Conservation (phyloP, 2,888 invertebrate species). For the Elmis aenea region DNA sequence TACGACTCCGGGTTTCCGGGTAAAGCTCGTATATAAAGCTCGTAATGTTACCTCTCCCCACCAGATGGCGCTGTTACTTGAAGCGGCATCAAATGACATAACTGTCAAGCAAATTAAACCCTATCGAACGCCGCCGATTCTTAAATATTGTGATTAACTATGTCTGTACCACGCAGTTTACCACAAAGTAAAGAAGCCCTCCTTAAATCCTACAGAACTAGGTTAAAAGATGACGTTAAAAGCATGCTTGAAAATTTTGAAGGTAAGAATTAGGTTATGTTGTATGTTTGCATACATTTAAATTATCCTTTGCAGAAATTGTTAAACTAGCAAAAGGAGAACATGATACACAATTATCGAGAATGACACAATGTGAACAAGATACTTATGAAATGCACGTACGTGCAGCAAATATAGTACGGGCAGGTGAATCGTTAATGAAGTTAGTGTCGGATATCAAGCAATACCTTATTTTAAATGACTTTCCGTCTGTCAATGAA, state of each 20-base stretch:
- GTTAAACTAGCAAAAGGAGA: conserved; percentile 85
- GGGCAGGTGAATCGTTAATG: conserved; percentile 95
- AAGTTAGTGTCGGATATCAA: conserved; percentile 97
- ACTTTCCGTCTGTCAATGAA: conserved; percentile 97
- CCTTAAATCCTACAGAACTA: conserved; percentile 88
- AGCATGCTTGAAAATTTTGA: conserved; percentile 97
- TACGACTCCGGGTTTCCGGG: too few species aligned
- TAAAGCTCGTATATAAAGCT: too few species aligned
- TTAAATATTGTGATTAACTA: too few species aligned
- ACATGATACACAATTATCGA: conserved; percentile 82
- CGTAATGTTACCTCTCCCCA: too few species aligned
- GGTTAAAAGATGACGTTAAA: conserved; percentile 93
- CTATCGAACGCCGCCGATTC: too few species aligned
- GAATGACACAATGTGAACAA: conserved; percentile 90
- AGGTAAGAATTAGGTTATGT: conserved; percentile 54
- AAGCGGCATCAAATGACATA: too few species aligned
- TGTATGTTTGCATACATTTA: conserved; percentile 4
- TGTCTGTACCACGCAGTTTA: too few species aligned
- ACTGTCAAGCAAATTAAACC: too few species aligned
- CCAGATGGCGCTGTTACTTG: too few species aligned
- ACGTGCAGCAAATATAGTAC: conserved; percentile 90
- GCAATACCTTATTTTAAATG: conserved; percentile 95
- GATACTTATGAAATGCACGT: conserved; percentile 98
- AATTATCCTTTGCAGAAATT: conserved; percentile 61
- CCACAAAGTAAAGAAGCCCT: conserved; percentile 94